Percentiles rank a stretch among this genome's conserved stretches.
Conservation (phyloP, 2,888 invertebrate genomes). For the Pammene aurita region DNA sequence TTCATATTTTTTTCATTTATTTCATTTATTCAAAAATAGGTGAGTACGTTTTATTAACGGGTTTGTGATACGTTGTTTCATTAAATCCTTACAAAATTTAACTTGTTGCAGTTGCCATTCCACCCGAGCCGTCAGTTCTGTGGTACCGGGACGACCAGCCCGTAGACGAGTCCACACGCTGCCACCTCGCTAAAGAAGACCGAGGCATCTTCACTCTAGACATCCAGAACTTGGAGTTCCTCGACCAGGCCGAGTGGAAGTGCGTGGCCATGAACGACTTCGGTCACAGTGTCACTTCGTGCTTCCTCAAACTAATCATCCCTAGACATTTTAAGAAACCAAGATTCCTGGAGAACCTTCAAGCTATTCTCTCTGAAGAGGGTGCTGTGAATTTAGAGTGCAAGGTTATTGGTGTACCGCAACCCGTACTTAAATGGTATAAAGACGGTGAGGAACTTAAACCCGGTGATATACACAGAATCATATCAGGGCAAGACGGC, state of each 20-base stretch:
- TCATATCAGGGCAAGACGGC: constrained; percentile 95
- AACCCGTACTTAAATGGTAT: constrained; percentile 95
- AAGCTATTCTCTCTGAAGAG: constrained; percentile 93
- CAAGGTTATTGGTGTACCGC: constrained; percentile 95
- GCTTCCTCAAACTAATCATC: constrained; percentile 92
- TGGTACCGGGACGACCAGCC: constrained; percentile 96
- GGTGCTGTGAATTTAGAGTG: constrained; percentile 96
- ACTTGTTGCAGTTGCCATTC: constrained; percentile 85
- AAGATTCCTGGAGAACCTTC: constrained; percentile 91
- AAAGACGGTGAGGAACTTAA: constrained; percentile 95
- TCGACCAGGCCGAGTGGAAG: constrained; percentile 96
- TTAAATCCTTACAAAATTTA: too few relatives aligned
- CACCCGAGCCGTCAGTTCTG: constrained; percentile 90
- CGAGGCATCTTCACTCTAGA: constrained; percentile 89
- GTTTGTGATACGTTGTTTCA: too few relatives aligned
- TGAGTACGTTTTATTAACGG: too few relatives aligned
- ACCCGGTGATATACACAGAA: constrained; percentile 95
- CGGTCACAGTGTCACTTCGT: constrained; percentile 94
- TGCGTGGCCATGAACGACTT: constrained; percentile 95
- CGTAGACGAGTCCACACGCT: constrained; percentile 86
- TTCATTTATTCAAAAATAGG: too few relatives aligned
- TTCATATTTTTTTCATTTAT: too few relatives aligned
- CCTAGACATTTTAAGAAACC: constrained; percentile 95
- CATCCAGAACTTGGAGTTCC: constrained; percentile 88
- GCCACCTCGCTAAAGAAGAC: constrained; percentile 86